Evolutionary conservation across 2,888 invertebrate species (phyloP), one percentile per base, ranked within the genome.

Genomic region (Aspidiotus destructor): DNA sequence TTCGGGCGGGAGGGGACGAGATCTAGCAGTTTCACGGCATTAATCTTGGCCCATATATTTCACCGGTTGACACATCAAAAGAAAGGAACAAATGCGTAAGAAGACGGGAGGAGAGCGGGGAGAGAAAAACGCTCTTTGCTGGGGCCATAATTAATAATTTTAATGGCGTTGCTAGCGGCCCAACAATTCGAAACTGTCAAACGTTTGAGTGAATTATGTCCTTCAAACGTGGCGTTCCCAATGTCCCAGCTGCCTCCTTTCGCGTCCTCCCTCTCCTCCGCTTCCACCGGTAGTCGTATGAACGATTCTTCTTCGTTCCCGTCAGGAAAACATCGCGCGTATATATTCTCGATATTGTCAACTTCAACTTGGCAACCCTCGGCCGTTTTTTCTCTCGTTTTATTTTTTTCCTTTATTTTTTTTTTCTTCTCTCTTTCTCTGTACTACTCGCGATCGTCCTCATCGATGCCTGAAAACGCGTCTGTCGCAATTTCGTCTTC

Each of bases 161-260:
- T 69, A 69, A 69, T 69, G 69, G 69, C 69, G 69, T 69, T 62
- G 67, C 67, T 58, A 67, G 67, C 67, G 60, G 67, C 67, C 67
- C 67, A 69, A 69, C 69, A 69, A 69, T 69, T 69, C 69, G 62
- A 69, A 69, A 69, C 62, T 69, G 69, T 69, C 69, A 69, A 69
- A 69, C 69, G 69, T 69, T 69, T 69, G 69, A 69, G 69, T 69
- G 69, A 69, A 69, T 69, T 69, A 69, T 69, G 69, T 69, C 69
- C 69, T 69, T 69, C 69, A 69, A 69, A 69, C 69, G 62, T 60
- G 67, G 67, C 67, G 67, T 67, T 67, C 67, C 67, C 67, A 67
- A 67, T 67, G 67, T 67, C 67, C 67, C 67, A 67, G 67, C 67
- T 67, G 67, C 67, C 67, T 67, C 67, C 67, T 67, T 67, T 67